Evolutionary conservation across 2,113 vertebrate species (phyloP).

Genomic region (Rattus rattus): DNA sequence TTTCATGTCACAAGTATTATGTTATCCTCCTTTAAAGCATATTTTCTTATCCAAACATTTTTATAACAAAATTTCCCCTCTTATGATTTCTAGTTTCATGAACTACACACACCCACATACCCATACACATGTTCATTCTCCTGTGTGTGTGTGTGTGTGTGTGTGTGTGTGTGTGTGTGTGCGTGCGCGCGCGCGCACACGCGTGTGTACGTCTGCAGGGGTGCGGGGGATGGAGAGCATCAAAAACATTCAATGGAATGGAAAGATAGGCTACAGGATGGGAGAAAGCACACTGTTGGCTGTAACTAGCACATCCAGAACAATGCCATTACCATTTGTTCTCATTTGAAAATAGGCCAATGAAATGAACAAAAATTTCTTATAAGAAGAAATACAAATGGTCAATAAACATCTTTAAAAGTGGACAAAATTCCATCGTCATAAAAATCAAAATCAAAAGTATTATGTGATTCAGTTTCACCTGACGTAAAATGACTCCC

Average conservation of each 20-base stretch:
- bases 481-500: neutral
- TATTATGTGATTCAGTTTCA: too few relatives aligned
- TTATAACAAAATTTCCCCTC: neutral
- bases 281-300: neutral
- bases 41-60: neutral
- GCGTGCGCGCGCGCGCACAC: too few relatives aligned
- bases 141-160: too few relatives aligned
- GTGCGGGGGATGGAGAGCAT: too few relatives aligned
- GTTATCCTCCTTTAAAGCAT: neutral
- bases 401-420: neutral
- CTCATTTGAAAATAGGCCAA: too few relatives aligned
- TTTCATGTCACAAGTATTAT: neutral
- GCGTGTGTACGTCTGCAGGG: too few relatives aligned
- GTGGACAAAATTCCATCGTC: accelerated
- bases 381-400: neutral
- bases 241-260: neutral
- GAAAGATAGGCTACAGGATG: too few relatives aligned
- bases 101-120: neutral
- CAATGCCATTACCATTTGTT: neutral
- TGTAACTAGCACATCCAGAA: too few relatives aligned
- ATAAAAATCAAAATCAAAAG: neutral
- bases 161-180: too few relatives aligned
- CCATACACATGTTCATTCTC: neutral
- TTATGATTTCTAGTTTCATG: neutral
- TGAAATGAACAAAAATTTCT: neutral